Evolutionary conservation across 2,888 invertebrate genomes (phyloP).

Genomic region (Drosophila tripunctata): DNA sequence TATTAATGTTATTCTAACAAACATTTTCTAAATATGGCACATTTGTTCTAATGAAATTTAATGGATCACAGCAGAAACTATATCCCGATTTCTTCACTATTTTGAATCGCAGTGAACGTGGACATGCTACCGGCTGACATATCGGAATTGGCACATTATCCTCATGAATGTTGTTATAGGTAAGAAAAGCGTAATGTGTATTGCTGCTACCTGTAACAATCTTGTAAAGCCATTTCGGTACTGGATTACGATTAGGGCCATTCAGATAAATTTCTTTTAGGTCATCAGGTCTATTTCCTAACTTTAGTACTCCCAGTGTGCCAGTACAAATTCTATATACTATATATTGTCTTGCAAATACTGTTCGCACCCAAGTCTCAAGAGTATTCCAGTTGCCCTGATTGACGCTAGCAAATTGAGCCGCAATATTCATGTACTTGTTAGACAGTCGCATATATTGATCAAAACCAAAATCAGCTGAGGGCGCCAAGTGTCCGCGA

Average conservation of each 20-base stretch:
- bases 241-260: slow-evolving; percentile 8
- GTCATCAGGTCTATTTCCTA: not conserved
- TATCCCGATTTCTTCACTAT: slow-evolving; percentile 7
- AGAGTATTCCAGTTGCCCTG: slow-evolving; percentile 85
- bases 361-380: slow-evolving; percentile 82
- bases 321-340: slow-evolving; percentile 47
- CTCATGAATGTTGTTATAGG: slow-evolving; percentile 45
- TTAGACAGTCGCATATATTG: slow-evolving; percentile 84
- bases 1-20: too few relatives aligned
- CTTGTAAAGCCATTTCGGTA: slow-evolving; percentile 59
- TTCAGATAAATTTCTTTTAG: slow-evolving; percentile 32
- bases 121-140: slow-evolving; percentile 24
- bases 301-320: slow-evolving; percentile 29
- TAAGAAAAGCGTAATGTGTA: slow-evolving; percentile 30
- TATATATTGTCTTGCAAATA: not conserved
- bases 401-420: slow-evolving; percentile 86
- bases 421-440: slow-evolving; percentile 85
- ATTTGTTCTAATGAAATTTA: slow-evolving; percentile 33
- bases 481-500: slow-evolving; percentile 85
- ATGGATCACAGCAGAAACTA: slow-evolving; percentile 45
- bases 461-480: slow-evolving; percentile 84
- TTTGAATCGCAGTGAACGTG: not conserved
- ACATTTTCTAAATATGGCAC: slow-evolving; percentile 15
- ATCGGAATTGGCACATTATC: not conserved
- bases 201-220: slow-evolving; percentile 22